Conservation (phyloP, 2,888 invertebrate genomes). For the Operophtera brumata region DNA sequence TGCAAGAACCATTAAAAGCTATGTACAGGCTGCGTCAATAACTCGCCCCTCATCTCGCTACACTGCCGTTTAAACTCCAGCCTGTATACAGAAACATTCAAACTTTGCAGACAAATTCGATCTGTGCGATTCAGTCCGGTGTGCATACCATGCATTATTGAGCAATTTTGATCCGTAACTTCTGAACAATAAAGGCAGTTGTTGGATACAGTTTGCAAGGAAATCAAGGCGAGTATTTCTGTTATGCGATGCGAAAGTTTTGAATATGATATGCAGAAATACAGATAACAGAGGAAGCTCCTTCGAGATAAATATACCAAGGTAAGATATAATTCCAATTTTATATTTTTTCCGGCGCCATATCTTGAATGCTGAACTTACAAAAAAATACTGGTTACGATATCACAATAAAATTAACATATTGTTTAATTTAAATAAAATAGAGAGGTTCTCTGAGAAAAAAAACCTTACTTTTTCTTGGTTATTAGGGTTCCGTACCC, state of each 20-base stretch:
- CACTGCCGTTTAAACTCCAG: constrained; percentile 57
- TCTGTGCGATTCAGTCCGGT: constrained; percentile 63
- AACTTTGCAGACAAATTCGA: constrained; percentile 80
- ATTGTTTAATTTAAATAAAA: no score
- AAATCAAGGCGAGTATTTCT: constrained; percentile 33
- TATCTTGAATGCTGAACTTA: no score
- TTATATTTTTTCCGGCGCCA: background rate
- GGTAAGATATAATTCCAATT: constrained; percentile 2
- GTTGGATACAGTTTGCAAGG: constrained; percentile 23
- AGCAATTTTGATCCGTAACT: constrained; percentile 42
- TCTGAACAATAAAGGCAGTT: constrained; percentile 35
- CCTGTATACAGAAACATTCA: constrained; percentile 69
- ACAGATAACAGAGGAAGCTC: constrained; percentile 30
- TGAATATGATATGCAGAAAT: constrained; percentile 36
- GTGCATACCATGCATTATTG: constrained; percentile 45
- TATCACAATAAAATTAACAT: no score
- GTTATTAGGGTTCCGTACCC: background rate
- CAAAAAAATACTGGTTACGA: no score
- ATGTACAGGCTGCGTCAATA: constrained; percentile 40
- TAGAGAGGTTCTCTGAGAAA: no score
- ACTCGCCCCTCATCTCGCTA: constrained; percentile 46
- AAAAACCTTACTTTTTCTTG: no score
- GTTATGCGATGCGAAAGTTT: constrained; percentile 39
- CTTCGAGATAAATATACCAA: constrained; percentile 3
- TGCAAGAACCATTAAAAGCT: constrained; percentile 19